These are phyloP conservation scores for Cossypha caffra DNA, from an alignment of 2,797 vertebrate genomes.

Conservation along the genomic window DNA sequence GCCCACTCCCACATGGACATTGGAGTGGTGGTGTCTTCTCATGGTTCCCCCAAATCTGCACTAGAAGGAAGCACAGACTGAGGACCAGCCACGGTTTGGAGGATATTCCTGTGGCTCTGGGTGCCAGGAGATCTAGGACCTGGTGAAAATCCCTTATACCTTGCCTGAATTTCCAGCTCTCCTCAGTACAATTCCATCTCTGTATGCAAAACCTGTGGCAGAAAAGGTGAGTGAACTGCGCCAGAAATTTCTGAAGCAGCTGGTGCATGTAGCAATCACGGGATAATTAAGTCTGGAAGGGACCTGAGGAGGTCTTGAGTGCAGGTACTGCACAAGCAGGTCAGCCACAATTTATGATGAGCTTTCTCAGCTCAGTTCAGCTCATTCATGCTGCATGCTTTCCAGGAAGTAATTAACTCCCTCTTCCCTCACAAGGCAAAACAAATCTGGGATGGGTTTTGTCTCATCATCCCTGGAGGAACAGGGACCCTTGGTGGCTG, in stretches of 20 bases:
- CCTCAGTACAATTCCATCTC: not conserved
- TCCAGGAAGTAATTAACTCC: not conserved
- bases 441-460: not conserved
- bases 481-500: accelerated
- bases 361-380: not conserved
- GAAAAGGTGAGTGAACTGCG: not conserved
- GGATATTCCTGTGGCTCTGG: not conserved
- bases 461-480: not conserved
- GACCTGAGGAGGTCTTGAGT: not conserved
- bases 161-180: not conserved
- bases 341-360: not conserved
- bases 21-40: not conserved
- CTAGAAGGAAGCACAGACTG: not conserved
- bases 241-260: not conserved
- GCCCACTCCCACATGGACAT: not conserved
- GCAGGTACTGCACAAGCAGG: not conserved
- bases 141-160: not conserved
- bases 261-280: not conserved
- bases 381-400: not conserved
- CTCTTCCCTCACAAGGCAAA: not conserved
- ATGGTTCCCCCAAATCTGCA: not conserved
- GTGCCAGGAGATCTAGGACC: not conserved
- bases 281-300: not conserved
- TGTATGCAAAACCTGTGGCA: not conserved
- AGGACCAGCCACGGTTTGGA: not conserved